A percentile compares a stretch with the other conserved stretches of the same genome.
Conservation (phyloP, 1,140 invertebrate species). For the Triops longicaudatus region DNA sequence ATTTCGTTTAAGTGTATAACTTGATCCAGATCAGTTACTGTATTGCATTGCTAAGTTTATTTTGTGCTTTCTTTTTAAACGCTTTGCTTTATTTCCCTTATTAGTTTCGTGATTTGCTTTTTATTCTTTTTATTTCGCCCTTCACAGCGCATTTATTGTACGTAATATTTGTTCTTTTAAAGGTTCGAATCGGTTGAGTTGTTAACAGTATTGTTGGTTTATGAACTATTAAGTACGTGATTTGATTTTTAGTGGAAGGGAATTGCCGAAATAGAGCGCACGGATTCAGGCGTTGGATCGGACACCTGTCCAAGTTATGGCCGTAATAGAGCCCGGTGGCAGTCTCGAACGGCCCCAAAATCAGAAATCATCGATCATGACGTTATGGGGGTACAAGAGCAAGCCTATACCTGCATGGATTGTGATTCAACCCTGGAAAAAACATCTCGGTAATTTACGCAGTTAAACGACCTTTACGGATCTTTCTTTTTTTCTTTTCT, state of each 20-base stretch:
- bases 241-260: neutral
- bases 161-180: slow-evolving; percentile 33
- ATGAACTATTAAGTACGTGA: too few relatives aligned
- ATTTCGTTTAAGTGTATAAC: neutral
- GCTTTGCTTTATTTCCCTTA: neutral
- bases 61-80: neutral
- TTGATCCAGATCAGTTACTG: too few relatives aligned
- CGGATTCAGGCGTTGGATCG: slow-evolving; percentile 85
- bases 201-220: too few relatives aligned
- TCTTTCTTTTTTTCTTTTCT: neutral
- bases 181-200: too few relatives aligned
- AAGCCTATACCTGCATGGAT: neutral
- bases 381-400: slow-evolving; percentile 18
- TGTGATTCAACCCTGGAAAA: neutral
- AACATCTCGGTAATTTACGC: neutral
- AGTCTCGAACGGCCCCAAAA: neutral
- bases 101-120: neutral
- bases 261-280: slow-evolving; percentile 64
- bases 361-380: neutral
- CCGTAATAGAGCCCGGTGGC: slow-evolving; percentile 17
- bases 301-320: slow-evolving; percentile 52
- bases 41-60: too few relatives aligned
- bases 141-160: too few relatives aligned
- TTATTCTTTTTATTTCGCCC: slow-evolving; percentile 36
- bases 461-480: neutral